These are phyloP conservation scores for Sepiola atlantica DNA, from an alignment of 2,888 invertebrate species.

Conservation along the genomic window DNA sequence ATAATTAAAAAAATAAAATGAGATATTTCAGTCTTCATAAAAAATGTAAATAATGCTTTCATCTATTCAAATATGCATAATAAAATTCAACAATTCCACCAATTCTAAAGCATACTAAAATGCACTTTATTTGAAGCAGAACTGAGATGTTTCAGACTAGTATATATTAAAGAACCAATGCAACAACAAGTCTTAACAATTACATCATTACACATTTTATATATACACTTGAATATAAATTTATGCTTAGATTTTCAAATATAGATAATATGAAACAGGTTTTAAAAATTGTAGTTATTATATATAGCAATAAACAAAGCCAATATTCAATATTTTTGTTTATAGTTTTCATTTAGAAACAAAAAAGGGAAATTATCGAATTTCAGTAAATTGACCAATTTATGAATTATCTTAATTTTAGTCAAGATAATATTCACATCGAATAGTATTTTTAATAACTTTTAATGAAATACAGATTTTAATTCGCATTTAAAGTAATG, in stretches of 20 bases:
- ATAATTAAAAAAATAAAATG: too few species aligned
- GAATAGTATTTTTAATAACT: background rate
- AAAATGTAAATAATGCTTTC: background rate
- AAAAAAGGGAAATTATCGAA: background rate
- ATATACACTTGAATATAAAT: background rate
- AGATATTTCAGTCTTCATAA: background rate
- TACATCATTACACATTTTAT: background rate
- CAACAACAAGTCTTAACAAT: background rate
- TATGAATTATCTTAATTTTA: background rate
- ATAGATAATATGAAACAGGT: conserved; percentile 8
- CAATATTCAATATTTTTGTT: background rate
- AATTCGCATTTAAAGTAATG: background rate
- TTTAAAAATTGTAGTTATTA: background rate
- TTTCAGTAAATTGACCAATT: background rate
- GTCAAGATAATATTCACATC: background rate
- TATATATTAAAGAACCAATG: background rate
- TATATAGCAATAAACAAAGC: background rate
- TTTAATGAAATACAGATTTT: background rate
- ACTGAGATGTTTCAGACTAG: background rate
- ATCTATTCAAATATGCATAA: background rate
- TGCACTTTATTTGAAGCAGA: background rate
- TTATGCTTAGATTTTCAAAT: background rate
- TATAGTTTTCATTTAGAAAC: background rate
- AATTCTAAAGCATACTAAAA: background rate
- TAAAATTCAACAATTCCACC: background rate